These are phyloP conservation scores for Oreortyx pictus DNA, from an alignment of 2,797 vertebrate genomes.

Conservation along the genomic window DNA sequence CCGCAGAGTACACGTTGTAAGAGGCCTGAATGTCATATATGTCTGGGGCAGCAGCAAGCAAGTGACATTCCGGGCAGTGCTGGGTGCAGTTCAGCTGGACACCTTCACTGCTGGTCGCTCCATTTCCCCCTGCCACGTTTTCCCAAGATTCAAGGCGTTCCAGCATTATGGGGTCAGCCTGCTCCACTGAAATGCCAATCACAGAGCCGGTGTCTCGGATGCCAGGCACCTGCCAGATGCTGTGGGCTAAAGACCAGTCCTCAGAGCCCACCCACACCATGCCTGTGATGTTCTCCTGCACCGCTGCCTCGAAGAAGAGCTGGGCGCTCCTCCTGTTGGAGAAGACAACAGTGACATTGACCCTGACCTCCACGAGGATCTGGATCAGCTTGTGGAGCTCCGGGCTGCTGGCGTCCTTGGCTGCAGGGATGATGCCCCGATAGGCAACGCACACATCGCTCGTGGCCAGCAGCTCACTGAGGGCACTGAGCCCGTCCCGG, in stretches of 20 bases:
- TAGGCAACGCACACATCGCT: conserved; percentile 81
- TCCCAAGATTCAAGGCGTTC: conserved; percentile 77
- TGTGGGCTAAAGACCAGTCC: conserved; percentile 80
- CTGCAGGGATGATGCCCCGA: conserved; percentile 54
- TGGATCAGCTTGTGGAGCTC: conserved; percentile 63
- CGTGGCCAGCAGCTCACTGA: conserved; percentile 59
- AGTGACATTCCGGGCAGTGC: conserved; percentile 71
- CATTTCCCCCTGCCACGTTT: rapidly evolving
- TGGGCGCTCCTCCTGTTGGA: background rate
- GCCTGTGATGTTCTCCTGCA: conserved; percentile 75
- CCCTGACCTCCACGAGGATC: conserved; percentile 29
- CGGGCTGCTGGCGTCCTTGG: background rate
- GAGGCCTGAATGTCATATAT: conserved; percentile 70
- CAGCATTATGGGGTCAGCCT: conserved; percentile 2
- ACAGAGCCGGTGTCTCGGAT: conserved; percentile 80
- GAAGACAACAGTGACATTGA: conserved; percentile 81
- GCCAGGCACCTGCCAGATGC: conserved; percentile 59
- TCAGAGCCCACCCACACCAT: conserved; percentile 89
- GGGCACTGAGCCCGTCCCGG: conserved; percentile 52
- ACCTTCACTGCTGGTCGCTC: rapidly evolving
- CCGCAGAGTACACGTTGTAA: conserved; percentile 81
- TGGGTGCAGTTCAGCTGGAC: conserved; percentile 70
- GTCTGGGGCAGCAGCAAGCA: background rate
- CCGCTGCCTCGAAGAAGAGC: conserved; percentile 77
- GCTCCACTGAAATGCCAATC: conserved; percentile 79